Percentiles rank a stretch among this genome's conserved stretches.
These are phyloP conservation scores for Lophotriccus pileatus DNA, from an alignment of 2,797 vertebrate genomes.

Conservation along the genomic window DNA sequence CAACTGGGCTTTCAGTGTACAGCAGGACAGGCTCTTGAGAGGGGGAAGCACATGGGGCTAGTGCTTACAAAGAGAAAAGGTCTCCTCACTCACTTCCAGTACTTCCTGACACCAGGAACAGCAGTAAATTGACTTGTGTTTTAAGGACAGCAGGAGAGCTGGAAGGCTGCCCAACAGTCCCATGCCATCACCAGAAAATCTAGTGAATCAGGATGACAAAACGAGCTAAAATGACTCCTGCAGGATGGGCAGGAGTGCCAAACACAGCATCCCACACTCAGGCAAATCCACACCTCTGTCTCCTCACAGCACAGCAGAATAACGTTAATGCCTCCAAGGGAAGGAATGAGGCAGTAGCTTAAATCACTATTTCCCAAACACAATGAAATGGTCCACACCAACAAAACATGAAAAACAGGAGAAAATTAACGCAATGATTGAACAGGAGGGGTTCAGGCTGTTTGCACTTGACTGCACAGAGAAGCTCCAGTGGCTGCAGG, in stretches of 20 bases:
- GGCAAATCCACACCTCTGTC: neutral
- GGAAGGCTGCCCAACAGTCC: neutral
- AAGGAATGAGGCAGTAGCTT: neutral
- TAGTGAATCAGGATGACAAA: neutral
- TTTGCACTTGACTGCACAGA: neutral
- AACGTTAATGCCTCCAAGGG: neutral
- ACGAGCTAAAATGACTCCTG: neutral
- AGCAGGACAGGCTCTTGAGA: neutral
- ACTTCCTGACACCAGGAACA: neutral
- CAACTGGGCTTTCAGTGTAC: neutral
- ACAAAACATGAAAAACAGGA: neutral
- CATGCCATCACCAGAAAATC: neutral
- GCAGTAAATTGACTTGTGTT: neutral
- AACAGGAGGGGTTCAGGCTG: neutral
- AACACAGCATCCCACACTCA: neutral
- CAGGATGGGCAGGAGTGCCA: neutral
- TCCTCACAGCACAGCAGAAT: neutral
- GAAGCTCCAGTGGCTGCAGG: neutral
- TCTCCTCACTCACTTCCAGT: neutral
- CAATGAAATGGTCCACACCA: neutral
- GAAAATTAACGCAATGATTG: neutral
- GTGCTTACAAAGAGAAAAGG: neutral
- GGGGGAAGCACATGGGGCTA: neutral
- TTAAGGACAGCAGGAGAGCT: neutral
- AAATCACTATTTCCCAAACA: neutral